These are phyloP conservation scores for Drosophila sturtevanti DNA, from an alignment of 1,140 invertebrate species.

Conservation along the genomic window DNA sequence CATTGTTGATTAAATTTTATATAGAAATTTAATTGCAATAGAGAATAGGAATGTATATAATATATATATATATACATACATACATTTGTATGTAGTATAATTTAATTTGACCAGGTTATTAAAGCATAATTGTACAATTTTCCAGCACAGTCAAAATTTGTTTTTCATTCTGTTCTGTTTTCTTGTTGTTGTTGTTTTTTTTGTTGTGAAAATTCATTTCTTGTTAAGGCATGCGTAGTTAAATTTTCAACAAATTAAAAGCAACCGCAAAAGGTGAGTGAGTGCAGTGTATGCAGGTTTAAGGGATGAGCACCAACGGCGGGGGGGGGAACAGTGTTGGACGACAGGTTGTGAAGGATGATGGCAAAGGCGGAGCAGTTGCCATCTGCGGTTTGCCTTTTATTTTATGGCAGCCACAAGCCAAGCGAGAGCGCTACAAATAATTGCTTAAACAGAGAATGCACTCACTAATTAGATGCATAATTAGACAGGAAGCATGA, in stretches of 20 bases:
- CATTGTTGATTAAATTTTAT: too few species aligned
- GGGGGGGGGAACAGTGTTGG: background rate
- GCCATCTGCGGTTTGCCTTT: constrained; percentile 56
- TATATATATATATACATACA: too few species aligned
- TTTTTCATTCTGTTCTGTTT: background rate
- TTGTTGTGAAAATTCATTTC: constrained; percentile 24
- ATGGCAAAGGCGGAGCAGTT: constrained; percentile 16
- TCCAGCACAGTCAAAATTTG: constrained; percentile 29
- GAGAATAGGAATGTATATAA: too few species aligned
- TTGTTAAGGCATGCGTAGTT: constrained; percentile 31
- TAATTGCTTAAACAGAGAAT: constrained; percentile 63
- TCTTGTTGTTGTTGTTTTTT: too few species aligned
- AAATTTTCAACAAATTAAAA: constrained; percentile 38
- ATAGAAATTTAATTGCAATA: too few species aligned
- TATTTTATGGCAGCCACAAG: constrained; percentile 40
- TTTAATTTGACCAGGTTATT: background rate
- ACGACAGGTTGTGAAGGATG: background rate
- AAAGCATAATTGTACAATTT: constrained; percentile 22
- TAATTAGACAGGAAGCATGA: constrained; percentile 60
- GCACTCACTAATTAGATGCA: constrained; percentile 74
- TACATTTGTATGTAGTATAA: background rate
- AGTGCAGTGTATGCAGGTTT: background rate
- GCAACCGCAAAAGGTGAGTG: background rate
- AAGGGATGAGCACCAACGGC: background rate
- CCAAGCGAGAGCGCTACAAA: constrained; percentile 46